Evolutionary conservation across 2,113 vertebrate species (phyloP).

Genomic region (Mixornis gularis): DNA sequence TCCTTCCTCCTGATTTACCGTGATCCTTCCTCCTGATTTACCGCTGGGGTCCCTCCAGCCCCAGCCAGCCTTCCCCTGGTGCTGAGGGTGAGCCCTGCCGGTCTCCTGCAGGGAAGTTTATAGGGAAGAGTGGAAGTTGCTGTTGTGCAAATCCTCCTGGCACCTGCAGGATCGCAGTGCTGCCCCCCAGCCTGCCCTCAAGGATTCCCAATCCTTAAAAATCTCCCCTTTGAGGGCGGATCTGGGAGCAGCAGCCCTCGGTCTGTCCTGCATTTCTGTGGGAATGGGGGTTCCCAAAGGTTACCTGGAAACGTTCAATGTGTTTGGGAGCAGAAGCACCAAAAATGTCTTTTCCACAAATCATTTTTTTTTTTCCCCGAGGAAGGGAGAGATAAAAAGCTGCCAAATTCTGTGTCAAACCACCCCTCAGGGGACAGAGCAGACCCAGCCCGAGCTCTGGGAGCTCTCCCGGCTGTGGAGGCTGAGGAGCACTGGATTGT

Average conservation of each 20-base stretch:
- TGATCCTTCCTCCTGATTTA: background rate
- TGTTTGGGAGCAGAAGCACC: background rate
- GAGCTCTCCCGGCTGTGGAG: background rate
- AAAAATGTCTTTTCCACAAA: background rate
- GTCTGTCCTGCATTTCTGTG: background rate
- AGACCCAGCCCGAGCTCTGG: background rate
- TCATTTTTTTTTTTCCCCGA: background rate
- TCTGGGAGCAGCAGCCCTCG: background rate
- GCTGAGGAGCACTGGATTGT: fast-evolving
- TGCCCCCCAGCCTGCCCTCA: background rate
- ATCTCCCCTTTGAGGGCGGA: background rate
- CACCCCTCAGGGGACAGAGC: background rate
- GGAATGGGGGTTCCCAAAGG: background rate
- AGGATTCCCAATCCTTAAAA: background rate
- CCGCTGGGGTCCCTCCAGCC: fast-evolving
- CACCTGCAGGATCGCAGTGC: background rate
- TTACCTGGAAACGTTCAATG: background rate
- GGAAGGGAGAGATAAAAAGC: background rate
- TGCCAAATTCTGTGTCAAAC: background rate
- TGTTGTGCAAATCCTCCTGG: background rate
- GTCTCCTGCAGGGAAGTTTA: background rate
- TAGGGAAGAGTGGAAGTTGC: background rate
- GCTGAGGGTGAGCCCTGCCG: background rate
- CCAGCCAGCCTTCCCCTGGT: fast-evolving
- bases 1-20: too few species aligned